Evolutionary conservation across 2,113 vertebrate species (phyloP).

Genomic region (Mirounga angustirostris): DNA sequence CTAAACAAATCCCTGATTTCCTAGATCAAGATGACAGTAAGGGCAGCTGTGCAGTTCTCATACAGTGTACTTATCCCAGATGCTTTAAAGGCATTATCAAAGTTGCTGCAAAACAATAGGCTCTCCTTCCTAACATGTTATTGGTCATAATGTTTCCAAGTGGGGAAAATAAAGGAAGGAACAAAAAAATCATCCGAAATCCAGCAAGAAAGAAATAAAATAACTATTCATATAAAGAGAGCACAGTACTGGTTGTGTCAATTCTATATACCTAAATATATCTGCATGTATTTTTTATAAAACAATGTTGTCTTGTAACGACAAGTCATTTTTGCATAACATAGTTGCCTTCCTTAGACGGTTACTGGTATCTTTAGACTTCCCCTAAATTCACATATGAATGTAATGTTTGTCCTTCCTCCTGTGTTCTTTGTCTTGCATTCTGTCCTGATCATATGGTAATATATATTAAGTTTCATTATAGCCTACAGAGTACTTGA

Average conservation of each 20-base stretch:
- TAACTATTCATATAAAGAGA: background rate
- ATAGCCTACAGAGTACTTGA: background rate
- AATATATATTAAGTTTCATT: background rate
- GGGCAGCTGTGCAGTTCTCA: background rate
- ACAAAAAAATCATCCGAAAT: background rate
- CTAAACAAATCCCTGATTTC: slow-evolving; percentile 11
- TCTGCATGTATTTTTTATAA: background rate
- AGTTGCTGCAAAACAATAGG: background rate
- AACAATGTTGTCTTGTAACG: background rate
- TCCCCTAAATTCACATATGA: background rate
- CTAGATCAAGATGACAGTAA: background rate
- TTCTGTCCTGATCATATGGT: background rate
- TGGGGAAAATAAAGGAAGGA: background rate
- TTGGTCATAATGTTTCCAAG: background rate
- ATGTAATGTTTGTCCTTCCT: background rate
- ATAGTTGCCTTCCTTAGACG: background rate
- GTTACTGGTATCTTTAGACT: background rate
- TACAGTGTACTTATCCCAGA: background rate
- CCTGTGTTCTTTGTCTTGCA: background rate
- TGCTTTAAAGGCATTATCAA: background rate
- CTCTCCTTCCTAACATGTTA: background rate
- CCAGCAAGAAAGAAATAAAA: background rate
- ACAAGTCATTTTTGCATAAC: background rate
- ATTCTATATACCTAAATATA: background rate
- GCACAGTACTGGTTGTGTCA: background rate